A percentile compares a stretch with the other conserved stretches of the same genome.
These are phyloP conservation scores for Drosophila histrio DNA, from an alignment of 2,888 invertebrate genomes.

Conservation along the genomic window DNA sequence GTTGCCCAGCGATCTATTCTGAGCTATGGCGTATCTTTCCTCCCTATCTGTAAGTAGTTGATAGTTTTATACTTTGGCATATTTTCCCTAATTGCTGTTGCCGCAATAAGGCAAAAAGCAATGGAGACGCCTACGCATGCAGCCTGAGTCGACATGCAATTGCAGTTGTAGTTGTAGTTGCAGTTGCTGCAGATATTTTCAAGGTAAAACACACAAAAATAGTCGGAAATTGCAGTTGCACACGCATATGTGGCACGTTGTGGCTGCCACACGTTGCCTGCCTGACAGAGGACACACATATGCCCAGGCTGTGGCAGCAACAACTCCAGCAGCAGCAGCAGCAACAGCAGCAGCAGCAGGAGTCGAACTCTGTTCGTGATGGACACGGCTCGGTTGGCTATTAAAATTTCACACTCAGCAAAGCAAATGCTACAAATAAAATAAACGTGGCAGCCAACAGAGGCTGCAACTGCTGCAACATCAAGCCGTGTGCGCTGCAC, in stretches of 20 bases:
- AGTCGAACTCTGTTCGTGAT: slow-evolving; percentile 46
- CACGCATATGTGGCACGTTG: slow-evolving; percentile 11
- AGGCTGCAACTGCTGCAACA: slow-evolving; percentile 20
- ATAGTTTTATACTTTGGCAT: slow-evolving; percentile 13
- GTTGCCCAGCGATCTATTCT: slow-evolving; percentile 14
- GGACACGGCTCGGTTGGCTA: slow-evolving; percentile 80
- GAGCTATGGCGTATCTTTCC: slow-evolving; percentile 3
- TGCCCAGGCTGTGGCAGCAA: slow-evolving; percentile 32
- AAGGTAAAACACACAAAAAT: slow-evolving; percentile 74
- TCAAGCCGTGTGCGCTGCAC: slow-evolving; percentile 50
- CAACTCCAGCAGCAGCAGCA: slow-evolving; percentile 22
- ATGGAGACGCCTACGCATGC: slow-evolving; percentile 47
- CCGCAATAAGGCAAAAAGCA: background rate
- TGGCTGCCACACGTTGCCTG: slow-evolving; percentile 19
- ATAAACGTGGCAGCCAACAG: slow-evolving; percentile 61
- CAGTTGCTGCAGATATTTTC: slow-evolving; percentile 55
- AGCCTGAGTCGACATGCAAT: slow-evolving; percentile 3
- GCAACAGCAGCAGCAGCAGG: slow-evolving; percentile 40
- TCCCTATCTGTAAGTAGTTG: background rate
- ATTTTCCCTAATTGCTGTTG: slow-evolving; percentile 44
- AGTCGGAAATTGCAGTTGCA: slow-evolving; percentile 33
- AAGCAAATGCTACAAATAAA: slow-evolving; percentile 79
- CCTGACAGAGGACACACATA: slow-evolving; percentile 64
- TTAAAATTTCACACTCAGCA: slow-evolving; percentile 80
- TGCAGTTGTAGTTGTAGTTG: slow-evolving; percentile 30